Evolutionary conservation across 2,888 invertebrate genomes (phyloP), one percentile per base, ranked within the genome.

Genomic region (Drosophila pseudotalamancana): DNA sequence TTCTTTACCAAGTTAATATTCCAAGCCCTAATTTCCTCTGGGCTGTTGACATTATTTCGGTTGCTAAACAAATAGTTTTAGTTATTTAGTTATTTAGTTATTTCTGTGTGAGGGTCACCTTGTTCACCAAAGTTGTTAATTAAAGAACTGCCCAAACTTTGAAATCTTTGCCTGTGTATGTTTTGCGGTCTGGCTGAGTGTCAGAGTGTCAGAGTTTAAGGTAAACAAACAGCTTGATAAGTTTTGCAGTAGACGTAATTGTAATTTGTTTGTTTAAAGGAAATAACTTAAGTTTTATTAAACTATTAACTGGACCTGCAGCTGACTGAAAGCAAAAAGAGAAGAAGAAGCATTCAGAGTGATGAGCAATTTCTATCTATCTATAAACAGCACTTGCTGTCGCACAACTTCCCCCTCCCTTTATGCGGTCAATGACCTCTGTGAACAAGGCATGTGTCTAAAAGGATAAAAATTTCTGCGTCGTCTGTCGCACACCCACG

Each of bases 401-500:
- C 4, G 3, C 27, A 14, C 6, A 45, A 19, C 27, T 11, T 12
- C 11, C 11, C 12, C 34, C 23, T 37, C 46, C 60, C 62, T 37
- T 2, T 4, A 14, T 40, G 4, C 40, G 48, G 82, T 78, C 83
- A 78, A 78, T 57, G 79, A 80, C 65, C 79, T 61, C 64, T 4
- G 19, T 23, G 54, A 25, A 19, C 45, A 32, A 49, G 53, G 55
- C 57, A 54, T 61, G 78, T 54, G 42, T 61, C 66, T 62, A 51
- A 82, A 72, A 60, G 83, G 83, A 80, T 75, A 78, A 85, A 64
- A 72, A 80, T 72, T 85, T 77, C 85, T 81, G 78, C 55, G 54
- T 54, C 55, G 72, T 74, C 82, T 77, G 82, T 49, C 63, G 53
- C 31, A 19, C 18, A 37, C 29, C 42, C 11, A 32, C 18, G 55